Evolutionary conservation across 2,797 vertebrate genomes (phyloP).

Genomic region (Xiphorhynchus erythropygius): DNA sequence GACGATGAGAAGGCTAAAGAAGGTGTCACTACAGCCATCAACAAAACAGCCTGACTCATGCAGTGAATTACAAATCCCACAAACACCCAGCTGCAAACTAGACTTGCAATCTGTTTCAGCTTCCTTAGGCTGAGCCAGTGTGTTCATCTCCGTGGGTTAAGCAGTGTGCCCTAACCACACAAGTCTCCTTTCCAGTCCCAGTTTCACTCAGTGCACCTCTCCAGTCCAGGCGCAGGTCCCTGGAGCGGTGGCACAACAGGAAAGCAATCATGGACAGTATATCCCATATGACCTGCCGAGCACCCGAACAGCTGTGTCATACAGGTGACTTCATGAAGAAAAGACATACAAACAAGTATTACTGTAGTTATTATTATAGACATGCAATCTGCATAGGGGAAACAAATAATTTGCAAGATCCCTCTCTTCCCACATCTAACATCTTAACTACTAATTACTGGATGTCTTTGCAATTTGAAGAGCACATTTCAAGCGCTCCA

Average conservation of each 20-base stretch:
- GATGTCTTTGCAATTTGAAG: not conserved
- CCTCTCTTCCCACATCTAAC: not conserved
- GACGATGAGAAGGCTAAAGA: not conserved
- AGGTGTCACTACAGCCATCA: not conserved
- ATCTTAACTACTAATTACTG: not conserved
- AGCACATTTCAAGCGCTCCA: not conserved
- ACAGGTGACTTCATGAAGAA: not conserved
- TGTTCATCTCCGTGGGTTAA: not conserved
- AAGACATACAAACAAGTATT: not conserved
- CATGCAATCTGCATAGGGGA: not conserved
- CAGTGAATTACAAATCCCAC: not conserved
- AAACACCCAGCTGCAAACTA: not conserved
- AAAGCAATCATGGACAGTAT: not conserved
- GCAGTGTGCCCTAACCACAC: not conserved
- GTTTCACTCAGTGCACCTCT: not conserved
- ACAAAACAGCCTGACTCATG: not conserved
- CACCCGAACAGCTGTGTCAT: not conserved
- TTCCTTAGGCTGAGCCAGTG: not conserved
- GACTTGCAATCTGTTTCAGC: fast-evolving
- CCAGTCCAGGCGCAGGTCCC: not conserved
- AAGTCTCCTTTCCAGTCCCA: fast-evolving
- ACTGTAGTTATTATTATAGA: not conserved
- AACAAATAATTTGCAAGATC: not conserved
- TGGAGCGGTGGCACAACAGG: not conserved
- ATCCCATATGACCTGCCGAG: not conserved